Base-by-base conservation (phyloP, 2,113 vertebrate species). In the Ellobius talpinus region DNA sequence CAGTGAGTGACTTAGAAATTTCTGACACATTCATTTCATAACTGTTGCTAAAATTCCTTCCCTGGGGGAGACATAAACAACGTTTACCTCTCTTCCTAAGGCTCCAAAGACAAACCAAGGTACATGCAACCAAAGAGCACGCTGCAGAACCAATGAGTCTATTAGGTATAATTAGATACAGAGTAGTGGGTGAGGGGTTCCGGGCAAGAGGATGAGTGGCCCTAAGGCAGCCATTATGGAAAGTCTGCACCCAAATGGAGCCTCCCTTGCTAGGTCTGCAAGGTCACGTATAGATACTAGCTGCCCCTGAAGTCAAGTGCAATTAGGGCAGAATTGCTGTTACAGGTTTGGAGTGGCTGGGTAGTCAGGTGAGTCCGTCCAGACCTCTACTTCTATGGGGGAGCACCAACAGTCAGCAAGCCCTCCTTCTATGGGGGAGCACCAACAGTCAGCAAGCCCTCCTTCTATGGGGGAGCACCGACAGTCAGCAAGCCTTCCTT, bases 1-100 rank as follows among this genome's bases (percentile, higher is more conserved):
- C 76, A 73, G 68, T 89, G 65, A 89, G 42, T 89, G 52, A 86
- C 47, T 74, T 81, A 21, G 31, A 78, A 84, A 82, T 91, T 68
- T n/a, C 61, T 45, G 50, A 65, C 6, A 6, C 26, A 12, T 85
- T 91, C n/a, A 78, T n/a, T 86, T 89, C 91, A 42, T 79, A 94
- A 31, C 39, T 89, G n/a, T 45, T 77, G 74, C 42, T 47, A 47
- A 47, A 47, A 77, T 77, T 77, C 42, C 74, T 47, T 77, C 26
- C 74, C 42, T 77, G 74, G 74, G 72, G 42, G 42, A 31, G 26
- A 31, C 13, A 16, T 47, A 14, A 77, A 77, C 42, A 76, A 29
- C 26, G 5, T 45, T 77, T 77, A 29, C 26, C 12, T 45, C 42
- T 47, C 42, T 29, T 47, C 42, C 74, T 77, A 47, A 77, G 26